Evolutionary conservation across 2,888 invertebrate species (phyloP).

Genomic region (Cosmia trapezina): DNA sequence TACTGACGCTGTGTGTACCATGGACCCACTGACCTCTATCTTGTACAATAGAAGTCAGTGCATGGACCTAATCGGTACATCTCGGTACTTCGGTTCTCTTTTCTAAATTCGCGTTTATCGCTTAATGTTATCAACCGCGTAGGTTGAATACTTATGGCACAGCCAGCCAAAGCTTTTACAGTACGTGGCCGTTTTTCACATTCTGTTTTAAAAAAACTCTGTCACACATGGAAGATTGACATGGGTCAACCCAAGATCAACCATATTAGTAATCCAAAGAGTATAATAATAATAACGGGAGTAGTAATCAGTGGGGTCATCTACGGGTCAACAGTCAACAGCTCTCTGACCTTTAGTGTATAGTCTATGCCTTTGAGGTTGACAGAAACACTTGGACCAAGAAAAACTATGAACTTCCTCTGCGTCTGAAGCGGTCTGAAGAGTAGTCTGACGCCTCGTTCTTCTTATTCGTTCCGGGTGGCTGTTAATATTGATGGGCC

Average conservation of each 20-base stretch:
- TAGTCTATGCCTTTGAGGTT: too few relatives aligned
- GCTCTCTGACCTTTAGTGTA: not conserved
- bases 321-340: too few relatives aligned
- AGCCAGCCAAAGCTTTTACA: not conserved
- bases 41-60: too few relatives aligned
- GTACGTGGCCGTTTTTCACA: not conserved
- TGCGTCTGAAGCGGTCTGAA: not conserved
- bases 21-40: too few relatives aligned
- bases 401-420: slow-evolving; percentile 2
- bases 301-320: too few relatives aligned
- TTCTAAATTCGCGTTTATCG: not conserved
- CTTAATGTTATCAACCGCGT: not conserved
- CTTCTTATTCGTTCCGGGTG: not conserved
- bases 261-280: too few relatives aligned
- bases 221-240: not conserved
- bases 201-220: not conserved
- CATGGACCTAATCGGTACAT: too few relatives aligned
- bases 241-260: not conserved
- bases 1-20: too few relatives aligned
- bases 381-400: slow-evolving; percentile 5
- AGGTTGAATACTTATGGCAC: not conserved
- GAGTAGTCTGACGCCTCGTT: not conserved
- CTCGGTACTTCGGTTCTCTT: not conserved
- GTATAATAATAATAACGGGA: too few relatives aligned
- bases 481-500: not conserved